Evolutionary conservation across 2,888 invertebrate genomes (phyloP).

Genomic region (Lobophora halterata): DNA sequence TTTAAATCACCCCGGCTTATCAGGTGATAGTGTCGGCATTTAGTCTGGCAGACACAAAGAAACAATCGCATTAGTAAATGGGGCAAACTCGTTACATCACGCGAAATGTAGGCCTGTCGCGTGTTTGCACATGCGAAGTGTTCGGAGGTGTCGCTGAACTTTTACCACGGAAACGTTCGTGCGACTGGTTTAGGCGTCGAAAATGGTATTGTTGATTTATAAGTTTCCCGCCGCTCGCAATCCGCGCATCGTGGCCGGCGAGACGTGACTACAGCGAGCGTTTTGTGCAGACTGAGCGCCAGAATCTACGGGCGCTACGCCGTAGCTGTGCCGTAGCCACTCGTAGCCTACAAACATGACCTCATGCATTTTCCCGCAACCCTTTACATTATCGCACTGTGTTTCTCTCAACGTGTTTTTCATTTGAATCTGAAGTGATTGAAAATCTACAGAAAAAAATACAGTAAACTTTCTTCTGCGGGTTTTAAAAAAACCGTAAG

Average conservation of each 20-base stretch:
- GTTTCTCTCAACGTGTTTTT: slow-evolving; percentile 15
- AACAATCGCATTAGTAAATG: slow-evolving; percentile 62
- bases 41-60: slow-evolving; percentile 41
- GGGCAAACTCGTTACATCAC: slow-evolving; percentile 60
- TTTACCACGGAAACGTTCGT: slow-evolving; percentile 10
- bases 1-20: slow-evolving; percentile 39
- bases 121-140: slow-evolving; percentile 2
- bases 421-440: slow-evolving; percentile 4
- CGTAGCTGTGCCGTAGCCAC: slow-evolving; percentile 28
- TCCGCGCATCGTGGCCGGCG: slow-evolving; percentile 31
- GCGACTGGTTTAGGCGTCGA: slow-evolving; percentile 6
- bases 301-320: slow-evolving; percentile 30
- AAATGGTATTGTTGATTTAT: slow-evolving; percentile 34
- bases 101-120: slow-evolving; percentile 24
- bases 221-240: slow-evolving; percentile 39
- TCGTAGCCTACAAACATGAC: slow-evolving; percentile 22
- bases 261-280: slow-evolving; percentile 36
- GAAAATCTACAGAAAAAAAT: background rate
- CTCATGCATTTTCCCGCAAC: slow-evolving; percentile 15
- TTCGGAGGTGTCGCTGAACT: slow-evolving; percentile 2
- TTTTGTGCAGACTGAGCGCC: slow-evolving; percentile 37
- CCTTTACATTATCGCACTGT: slow-evolving; percentile 25
- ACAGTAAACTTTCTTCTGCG: too few species aligned
- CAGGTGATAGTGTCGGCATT: slow-evolving; percentile 32
- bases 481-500: too few species aligned